Conservation (phyloP, 2,113 vertebrate species). For the Triplophysa tibetana region DNA sequence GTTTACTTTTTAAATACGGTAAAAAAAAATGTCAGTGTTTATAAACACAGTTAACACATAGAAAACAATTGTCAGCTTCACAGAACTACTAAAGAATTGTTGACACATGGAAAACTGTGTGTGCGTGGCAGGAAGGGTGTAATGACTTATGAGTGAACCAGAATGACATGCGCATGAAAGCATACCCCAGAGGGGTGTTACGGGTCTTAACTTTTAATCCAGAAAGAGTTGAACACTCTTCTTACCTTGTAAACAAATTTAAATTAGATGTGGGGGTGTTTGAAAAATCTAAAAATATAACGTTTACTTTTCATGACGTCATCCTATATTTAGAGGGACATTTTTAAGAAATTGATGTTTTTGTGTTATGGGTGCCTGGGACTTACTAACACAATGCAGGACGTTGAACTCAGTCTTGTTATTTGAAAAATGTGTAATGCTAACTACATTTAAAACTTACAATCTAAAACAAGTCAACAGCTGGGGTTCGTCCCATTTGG, state of each 20-base stretch:
- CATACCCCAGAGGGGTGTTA: background rate
- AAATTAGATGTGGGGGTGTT: background rate
- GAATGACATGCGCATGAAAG: background rate
- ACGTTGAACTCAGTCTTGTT: too few species aligned
- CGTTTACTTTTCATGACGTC: background rate
- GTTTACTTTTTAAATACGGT: too few species aligned
- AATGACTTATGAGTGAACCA: slow-evolving; percentile 11
- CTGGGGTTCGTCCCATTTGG: too few species aligned
- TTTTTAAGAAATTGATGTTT: background rate
- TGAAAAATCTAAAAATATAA: background rate
- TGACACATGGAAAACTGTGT: background rate
- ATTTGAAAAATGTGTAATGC: too few species aligned
- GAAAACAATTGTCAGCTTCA: slow-evolving; percentile 31
- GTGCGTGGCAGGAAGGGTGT: slow-evolving; percentile 20
- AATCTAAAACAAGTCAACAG: too few species aligned
- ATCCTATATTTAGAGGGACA: background rate
- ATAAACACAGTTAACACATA: slow-evolving; percentile 13
- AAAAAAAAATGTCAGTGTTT: background rate
- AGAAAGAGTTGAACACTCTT: background rate
- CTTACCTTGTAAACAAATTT: background rate
- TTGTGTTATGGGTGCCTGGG: background rate
- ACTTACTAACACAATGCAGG: too few species aligned
- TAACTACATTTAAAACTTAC: too few species aligned
- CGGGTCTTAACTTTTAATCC: background rate
- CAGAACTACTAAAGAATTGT: slow-evolving; percentile 21